Base-by-base conservation (phyloP, 1,140 invertebrate genomes). In the Pseudomyrmex dendroicus region DNA sequence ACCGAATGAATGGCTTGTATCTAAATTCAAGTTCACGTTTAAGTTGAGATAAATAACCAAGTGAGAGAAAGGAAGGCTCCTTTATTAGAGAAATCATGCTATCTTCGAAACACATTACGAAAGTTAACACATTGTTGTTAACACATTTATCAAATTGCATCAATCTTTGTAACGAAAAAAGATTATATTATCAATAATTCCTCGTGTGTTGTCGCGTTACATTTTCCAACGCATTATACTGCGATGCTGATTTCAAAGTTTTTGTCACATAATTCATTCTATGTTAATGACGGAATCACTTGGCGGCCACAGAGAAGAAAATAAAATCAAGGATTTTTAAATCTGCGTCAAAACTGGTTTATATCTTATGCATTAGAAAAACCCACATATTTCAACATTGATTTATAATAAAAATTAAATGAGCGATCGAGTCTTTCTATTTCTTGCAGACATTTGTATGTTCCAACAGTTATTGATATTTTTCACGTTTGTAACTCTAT, bases 81-180 rank as follows among this genome's bases (percentile, higher is more conserved):
- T 44, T 70, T 70, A 80, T 70, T 35, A 20, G 25, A 59, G 66
- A 61, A 72, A 80, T 72, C 22, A 20, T 12, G 76, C 76, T 72
- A 80, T 70, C 59, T 72, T 72, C 44, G 1, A 5, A 35, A 35
- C 10, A 0, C 20, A 72, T 70, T n/a, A 22, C 56, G 76, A 66
- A 80, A 72, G 54, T 80, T n/a, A n/a, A n/a, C n/a, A n/a, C n/a
- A n/a, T n/a, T n/a, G n/a, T n/a, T 44, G 64, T 80, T 80, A 80
- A 80, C 76, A 80, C 66, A 80, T 48, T 80, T 80, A 80, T 77
- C 62, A 77, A 54, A 66, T 72, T 70, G 61, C 76, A 59, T 80
- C 66, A 80, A 80, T 80, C 20, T 70, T 72, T 20, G 7, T 48
- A 57, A 59, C 20, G 46, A 72, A 80, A 59, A 35, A 3, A 15